phyloP scores from a whole-genome alignment of 2,113 vertebrate genomes.

The Hemiprocne comata region DNA sequence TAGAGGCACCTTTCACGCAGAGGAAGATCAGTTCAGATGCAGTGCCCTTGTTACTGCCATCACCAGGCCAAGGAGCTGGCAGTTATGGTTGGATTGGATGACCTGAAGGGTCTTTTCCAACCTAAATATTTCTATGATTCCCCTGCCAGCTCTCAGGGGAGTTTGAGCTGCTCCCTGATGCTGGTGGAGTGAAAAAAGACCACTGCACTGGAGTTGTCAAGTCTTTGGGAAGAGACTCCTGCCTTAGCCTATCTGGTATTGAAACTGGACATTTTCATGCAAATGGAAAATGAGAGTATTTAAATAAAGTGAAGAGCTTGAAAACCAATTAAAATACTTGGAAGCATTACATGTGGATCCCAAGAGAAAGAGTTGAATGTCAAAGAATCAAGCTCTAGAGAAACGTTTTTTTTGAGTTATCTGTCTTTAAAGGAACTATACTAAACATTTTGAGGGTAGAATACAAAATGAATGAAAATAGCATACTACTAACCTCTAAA shows the following conservation, averaged over 20 bases:
- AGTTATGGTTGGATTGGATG: background rate
- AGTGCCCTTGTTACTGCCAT: background rate
- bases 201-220: background rate
- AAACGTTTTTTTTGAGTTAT: background rate
- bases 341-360: background rate
- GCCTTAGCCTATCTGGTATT: background rate
- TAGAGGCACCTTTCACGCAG: background rate
- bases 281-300: background rate
- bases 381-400: background rate
- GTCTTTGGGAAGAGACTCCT: background rate
- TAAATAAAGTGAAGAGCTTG: background rate
- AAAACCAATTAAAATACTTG: background rate
- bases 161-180: background rate
- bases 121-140: background rate
- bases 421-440: background rate
- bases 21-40: background rate
- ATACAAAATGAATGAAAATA: background rate
- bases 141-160: background rate
- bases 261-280: background rate
- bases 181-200: background rate
- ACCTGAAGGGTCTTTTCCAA: background rate
- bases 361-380: background rate
- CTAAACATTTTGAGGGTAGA: background rate
- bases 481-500: background rate
- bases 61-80: fast-evolving